Conservation (phyloP, 2,888 invertebrate genomes). For the Bombylius major region DNA sequence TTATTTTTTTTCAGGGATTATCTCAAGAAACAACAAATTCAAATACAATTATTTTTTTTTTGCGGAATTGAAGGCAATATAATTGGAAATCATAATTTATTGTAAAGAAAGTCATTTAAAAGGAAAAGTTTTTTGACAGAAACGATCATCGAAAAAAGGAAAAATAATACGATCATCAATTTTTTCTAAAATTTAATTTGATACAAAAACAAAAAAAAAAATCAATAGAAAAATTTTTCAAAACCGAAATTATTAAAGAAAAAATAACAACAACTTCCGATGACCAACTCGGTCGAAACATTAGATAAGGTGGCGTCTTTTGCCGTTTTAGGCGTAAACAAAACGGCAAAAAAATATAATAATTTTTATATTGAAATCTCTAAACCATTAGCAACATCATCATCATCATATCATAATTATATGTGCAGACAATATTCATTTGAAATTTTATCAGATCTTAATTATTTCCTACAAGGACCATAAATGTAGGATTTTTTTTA, state of each 20-base stretch:
- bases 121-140: no score
- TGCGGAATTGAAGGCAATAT: no score
- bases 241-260: not conserved
- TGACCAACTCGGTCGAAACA: slow-evolving; percentile 31
- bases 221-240: no score
- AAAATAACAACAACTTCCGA: slow-evolving; percentile 26
- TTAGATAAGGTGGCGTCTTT: slow-evolving; percentile 29
- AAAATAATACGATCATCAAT: no score
- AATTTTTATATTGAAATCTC: slow-evolving; percentile 16
- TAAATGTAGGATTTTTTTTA: not conserved
- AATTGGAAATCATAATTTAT: no score
- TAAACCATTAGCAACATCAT: not conserved
- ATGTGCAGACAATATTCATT: slow-evolving; percentile 3
- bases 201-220: no score
- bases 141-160: no score
- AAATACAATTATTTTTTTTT: no score
- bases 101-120: no score
- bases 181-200: no score
- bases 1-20: no score
- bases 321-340: slow-evolving; percentile 20
- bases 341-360: slow-evolving; percentile 10
- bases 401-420: not conserved
- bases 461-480: slow-evolving; percentile 1
- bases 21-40: no score
- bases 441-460: slow-evolving; percentile 5